Percentiles rank a stretch among this genome's conserved stretches.
These are phyloP conservation scores for Tetranychus piercei DNA, from an alignment of 2,888 invertebrate genomes.

Conservation along the genomic window DNA sequence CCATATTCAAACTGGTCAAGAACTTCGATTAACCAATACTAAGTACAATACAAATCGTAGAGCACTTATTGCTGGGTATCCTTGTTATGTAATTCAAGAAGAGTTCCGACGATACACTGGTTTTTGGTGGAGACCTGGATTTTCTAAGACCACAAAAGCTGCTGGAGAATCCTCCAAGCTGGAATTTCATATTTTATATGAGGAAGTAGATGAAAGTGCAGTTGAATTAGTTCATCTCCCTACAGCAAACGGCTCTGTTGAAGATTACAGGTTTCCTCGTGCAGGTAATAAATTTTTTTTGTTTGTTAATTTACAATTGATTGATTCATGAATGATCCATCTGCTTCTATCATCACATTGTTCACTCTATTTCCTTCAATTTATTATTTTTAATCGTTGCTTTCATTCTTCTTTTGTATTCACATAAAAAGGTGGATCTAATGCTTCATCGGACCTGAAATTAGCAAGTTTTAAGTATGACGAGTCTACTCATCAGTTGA, in stretches of 20 bases:
- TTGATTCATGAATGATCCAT: neutral
- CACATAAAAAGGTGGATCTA: constrained; percentile 47
- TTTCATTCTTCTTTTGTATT: neutral
- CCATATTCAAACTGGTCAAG: constrained; percentile 39
- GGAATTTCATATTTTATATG: constrained; percentile 37
- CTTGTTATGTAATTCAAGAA: constrained; percentile 94
- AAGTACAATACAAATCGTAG: constrained; percentile 12
- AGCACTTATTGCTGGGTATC: constrained; percentile 55
- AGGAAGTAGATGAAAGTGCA: constrained; percentile 46
- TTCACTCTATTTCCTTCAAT: neutral
- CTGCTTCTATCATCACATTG: neutral
- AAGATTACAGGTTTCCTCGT: constrained; percentile 39
- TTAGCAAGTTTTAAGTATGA: constrained; percentile 44
- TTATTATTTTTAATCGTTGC: neutral
- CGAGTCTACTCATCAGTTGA: neutral
- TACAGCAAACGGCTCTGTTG: constrained; percentile 50
- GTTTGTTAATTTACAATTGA: neutral
- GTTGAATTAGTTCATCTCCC: constrained; percentile 80
- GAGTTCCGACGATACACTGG: constrained; percentile 91
- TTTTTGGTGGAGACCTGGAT: constrained; percentile 90
- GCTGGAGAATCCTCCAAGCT: neutral
- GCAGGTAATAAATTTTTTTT: constrained; percentile 30
- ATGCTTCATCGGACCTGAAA: constrained; percentile 72
- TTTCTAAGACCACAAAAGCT: constrained; percentile 23
- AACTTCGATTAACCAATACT: constrained; percentile 28